Conservation (phyloP, 2,113 vertebrate species). For the Tursiops truncatus region DNA sequence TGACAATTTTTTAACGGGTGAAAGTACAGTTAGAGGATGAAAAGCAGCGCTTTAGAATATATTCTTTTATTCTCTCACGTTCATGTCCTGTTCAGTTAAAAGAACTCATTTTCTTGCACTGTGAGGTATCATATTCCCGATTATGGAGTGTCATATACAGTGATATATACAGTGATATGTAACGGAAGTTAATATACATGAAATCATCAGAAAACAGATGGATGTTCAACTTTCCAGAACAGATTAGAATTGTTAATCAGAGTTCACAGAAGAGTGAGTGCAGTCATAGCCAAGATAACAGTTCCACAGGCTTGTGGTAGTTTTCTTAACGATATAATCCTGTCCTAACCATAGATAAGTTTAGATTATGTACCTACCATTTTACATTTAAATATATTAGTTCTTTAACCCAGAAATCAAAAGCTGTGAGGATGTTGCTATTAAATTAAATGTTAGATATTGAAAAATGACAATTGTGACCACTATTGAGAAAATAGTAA, state of each 20-base stretch:
- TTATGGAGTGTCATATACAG: neutral
- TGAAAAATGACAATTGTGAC: neutral
- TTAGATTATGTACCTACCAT: neutral
- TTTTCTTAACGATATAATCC: neutral
- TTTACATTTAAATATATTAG: neutral
- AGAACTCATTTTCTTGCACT: neutral
- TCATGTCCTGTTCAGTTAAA: neutral
- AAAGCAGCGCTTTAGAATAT: neutral
- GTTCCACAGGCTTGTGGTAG: neutral
- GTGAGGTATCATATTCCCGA: neutral
- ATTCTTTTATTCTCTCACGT: neutral
- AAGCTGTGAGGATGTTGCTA: neutral
- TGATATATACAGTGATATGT: neutral
- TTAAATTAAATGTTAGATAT: neutral
- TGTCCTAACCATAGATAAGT: neutral
- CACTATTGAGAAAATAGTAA: neutral
- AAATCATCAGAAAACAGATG: conserved; percentile 58
- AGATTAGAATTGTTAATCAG: conserved; percentile 47
- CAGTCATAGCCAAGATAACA: neutral
- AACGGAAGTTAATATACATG: conserved; percentile 29
- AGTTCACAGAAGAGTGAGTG: conserved; percentile 14
- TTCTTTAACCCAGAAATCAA: neutral
- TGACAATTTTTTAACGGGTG: neutral
- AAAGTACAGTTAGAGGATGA: neutral
- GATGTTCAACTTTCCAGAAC: conserved; percentile 40